Conservation (phyloP, 2,113 vertebrate species). For the Pantherophis guttatus region DNA sequence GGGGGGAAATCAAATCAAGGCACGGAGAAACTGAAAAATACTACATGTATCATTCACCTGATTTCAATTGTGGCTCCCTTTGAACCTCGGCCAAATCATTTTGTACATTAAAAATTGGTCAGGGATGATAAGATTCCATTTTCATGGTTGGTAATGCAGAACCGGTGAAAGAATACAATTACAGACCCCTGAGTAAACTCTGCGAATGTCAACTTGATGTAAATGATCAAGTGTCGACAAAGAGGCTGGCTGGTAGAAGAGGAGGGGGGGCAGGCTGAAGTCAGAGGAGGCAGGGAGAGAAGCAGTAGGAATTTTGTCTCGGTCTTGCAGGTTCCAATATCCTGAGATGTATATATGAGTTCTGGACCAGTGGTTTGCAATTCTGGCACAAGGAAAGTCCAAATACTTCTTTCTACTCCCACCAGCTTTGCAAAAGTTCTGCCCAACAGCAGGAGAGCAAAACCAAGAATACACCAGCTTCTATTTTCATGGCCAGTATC, state of each 20-base stretch:
- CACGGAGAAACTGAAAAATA: slow-evolving; percentile 77
- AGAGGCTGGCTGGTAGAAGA: slow-evolving; percentile 57
- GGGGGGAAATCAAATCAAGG: slow-evolving; percentile 75
- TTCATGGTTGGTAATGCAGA: slow-evolving; percentile 99
- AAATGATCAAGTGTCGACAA: slow-evolving; percentile 95
- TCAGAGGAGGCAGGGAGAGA: slow-evolving; percentile 17
- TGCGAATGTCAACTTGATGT: slow-evolving; percentile 99
- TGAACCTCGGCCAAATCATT: slow-evolving; percentile 99
- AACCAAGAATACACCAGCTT: not conserved
- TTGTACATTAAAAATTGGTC: slow-evolving; percentile 99
- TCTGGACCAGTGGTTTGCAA: not conserved
- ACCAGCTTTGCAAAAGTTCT: not conserved
- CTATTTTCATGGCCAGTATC: not conserved
- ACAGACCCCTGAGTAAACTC: slow-evolving; percentile 99
- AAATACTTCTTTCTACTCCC: not conserved
- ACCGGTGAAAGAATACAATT: slow-evolving; percentile 99
- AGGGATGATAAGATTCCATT: slow-evolving; percentile 99
- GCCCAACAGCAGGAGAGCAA: slow-evolving; percentile 12
- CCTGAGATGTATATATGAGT: fast-evolving
- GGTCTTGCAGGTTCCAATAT: not conserved
- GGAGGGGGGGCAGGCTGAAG: slow-evolving; percentile 39
- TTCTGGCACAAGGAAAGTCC: fast-evolving
- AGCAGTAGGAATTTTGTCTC: slow-evolving; percentile 35
- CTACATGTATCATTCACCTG: slow-evolving; percentile 97
- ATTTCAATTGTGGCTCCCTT: slow-evolving; percentile 98